A percentile compares a stretch with the other conserved stretches of the same genome.
Conservation (phyloP, 2,797 vertebrate species). For the Dipus sagitta region DNA sequence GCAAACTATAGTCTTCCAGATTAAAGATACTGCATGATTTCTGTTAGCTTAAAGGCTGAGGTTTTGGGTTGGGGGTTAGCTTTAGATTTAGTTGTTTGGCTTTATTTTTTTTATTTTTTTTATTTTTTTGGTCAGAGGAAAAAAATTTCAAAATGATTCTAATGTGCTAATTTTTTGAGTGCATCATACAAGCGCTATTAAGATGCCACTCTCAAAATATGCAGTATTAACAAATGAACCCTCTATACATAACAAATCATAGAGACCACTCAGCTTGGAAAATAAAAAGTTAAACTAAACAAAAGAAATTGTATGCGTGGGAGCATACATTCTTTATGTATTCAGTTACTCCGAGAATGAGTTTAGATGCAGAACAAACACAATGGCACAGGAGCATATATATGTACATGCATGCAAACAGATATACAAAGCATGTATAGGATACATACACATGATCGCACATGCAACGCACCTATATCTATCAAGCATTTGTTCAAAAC, state of each 20-base stretch:
- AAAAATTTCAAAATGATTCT: conserved; percentile 79
- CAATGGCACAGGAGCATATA: not conserved
- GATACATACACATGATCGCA: not conserved
- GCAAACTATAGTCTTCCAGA: conserved; percentile 73
- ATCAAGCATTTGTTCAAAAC: conserved; percentile 63
- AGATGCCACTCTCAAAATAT: conserved; percentile 78
- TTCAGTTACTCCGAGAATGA: not conserved
- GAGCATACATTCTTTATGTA: conserved; percentile 56
- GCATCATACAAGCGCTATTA: conserved; percentile 78
- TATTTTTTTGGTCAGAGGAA: not conserved
- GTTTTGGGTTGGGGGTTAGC: conserved; percentile 10
- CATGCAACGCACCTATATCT: not conserved
- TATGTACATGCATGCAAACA: not conserved
- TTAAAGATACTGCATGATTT: conserved; percentile 15
- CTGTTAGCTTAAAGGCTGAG: not conserved
- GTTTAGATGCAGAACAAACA: conserved; percentile 63
- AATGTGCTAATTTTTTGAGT: conserved; percentile 81
- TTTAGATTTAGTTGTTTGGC: conserved; percentile 1
- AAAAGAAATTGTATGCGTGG: conserved; percentile 67
- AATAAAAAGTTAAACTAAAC: conserved; percentile 71
- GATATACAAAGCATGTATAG: not conserved
- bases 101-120: not conserved
- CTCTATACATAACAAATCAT: conserved; percentile 66
- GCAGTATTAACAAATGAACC: conserved; percentile 65
- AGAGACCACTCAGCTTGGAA: conserved; percentile 70